Evolutionary conservation across 2,888 invertebrate species (phyloP).

Genomic region (Agonopterix arenella): DNA sequence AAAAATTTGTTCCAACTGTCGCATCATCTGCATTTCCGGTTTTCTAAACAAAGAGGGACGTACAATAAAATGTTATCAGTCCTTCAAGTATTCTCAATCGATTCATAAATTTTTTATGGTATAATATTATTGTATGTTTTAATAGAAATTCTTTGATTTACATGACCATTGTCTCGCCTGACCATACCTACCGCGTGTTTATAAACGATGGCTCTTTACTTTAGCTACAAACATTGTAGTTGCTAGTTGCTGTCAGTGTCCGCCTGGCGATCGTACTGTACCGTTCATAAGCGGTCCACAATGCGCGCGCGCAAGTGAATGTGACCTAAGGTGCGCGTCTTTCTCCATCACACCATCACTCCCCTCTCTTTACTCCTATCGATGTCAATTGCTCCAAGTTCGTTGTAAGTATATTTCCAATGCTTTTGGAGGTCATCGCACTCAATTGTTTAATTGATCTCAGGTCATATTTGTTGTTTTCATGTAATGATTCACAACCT

Average conservation of each 20-base stretch:
- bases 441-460: constrained; percentile 19
- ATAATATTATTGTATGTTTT: too few species aligned
- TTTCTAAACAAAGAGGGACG: too few species aligned
- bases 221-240: constrained; percentile 37
- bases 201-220: constrained; percentile 53
- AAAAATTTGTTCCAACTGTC: too few species aligned
- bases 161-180: constrained; percentile 30
- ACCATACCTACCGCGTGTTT: constrained; percentile 46
- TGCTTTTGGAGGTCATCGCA: constrained; percentile 28
- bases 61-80: too few species aligned
- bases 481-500: neutral
- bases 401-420: constrained; percentile 17
- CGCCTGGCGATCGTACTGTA: constrained; percentile 36
- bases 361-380: constrained; percentile 31
- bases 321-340: constrained; percentile 33
- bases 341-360: constrained; percentile 23
- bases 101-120: too few species aligned
- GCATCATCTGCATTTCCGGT: too few species aligned
- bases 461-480: neutral
- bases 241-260: constrained; percentile 28
- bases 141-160: constrained; percentile 17
- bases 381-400: constrained; percentile 37
- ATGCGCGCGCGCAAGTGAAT: constrained; percentile 21
- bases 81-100: too few species aligned
- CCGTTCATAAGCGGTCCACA: constrained; percentile 17